phyloP scores from a whole-genome alignment of 2,113 vertebrate species.

The Ophiodon elongatus region DNA sequence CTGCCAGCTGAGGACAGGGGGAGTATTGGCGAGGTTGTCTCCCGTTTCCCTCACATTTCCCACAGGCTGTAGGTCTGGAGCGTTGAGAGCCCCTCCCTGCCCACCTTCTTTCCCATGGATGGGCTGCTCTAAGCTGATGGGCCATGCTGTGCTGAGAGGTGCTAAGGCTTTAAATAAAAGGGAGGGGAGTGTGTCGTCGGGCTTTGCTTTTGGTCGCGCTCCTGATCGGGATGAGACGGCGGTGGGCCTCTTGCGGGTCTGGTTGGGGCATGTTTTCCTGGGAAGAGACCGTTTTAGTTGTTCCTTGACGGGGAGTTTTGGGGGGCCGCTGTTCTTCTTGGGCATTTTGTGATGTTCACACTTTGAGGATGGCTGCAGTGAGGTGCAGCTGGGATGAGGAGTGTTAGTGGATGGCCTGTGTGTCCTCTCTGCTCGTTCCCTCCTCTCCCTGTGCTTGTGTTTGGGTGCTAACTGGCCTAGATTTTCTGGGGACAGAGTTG shows the following conservation, averaged over 20 bases:
- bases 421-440: constrained; percentile 34
- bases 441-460: constrained; percentile 67
- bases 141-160: constrained; percentile 56
- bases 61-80: constrained; percentile 81
- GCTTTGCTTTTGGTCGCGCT: constrained; percentile 21
- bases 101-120: constrained; percentile 71
- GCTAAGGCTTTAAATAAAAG: constrained; percentile 79
- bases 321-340: constrained; percentile 35
- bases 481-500: constrained; percentile 1
- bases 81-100: constrained; percentile 73
- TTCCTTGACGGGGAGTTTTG: constrained; percentile 21
- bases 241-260: constrained; percentile 32
- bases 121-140: constrained; percentile 66
- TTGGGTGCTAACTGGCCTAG: constrained; percentile 38
- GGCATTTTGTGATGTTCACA: constrained; percentile 36
- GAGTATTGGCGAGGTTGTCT: constrained; percentile 81
- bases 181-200: constrained; percentile 70
- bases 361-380: constrained; percentile 42
- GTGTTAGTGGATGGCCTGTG: constrained; percentile 12
- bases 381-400: constrained; percentile 36
- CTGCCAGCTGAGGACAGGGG: constrained; percentile 87
- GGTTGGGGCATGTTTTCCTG: constrained; percentile 39
- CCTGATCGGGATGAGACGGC: constrained; percentile 42
- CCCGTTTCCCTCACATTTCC: constrained; percentile 72
- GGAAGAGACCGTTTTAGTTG: neutral